phyloP scores from a whole-genome alignment of 2,113 vertebrate species.

The Hymenochirus boettgeri region DNA sequence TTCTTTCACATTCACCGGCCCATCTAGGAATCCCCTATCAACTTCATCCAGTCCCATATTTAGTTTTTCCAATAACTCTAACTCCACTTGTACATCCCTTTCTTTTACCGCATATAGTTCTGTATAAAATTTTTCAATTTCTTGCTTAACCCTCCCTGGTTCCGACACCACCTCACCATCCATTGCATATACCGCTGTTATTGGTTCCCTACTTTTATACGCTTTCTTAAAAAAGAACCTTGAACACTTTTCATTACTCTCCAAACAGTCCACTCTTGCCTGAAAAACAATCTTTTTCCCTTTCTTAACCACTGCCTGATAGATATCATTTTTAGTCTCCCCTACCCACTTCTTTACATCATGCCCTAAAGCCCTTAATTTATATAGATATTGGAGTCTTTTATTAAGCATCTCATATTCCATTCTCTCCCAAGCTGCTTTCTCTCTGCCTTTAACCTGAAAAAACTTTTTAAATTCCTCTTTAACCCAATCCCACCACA shows the following conservation, averaged over 20 bases:
- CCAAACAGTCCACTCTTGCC: background rate
- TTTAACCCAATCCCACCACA: constrained; percentile 17
- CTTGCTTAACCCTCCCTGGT: background rate
- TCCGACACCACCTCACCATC: background rate
- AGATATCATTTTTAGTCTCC: background rate
- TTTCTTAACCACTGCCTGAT: background rate
- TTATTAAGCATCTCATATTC: background rate
- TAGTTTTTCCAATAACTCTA: background rate
- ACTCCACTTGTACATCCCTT: background rate
- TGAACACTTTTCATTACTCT: constrained; percentile 4
- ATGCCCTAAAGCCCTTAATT: background rate
- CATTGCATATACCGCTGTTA: background rate
- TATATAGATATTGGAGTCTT: background rate
- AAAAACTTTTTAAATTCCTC: background rate
- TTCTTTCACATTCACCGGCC: background rate
- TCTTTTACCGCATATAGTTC: background rate
- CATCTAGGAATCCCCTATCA: background rate
- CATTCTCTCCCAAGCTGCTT: background rate
- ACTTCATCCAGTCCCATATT: background rate
- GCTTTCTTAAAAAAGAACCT: constrained; percentile 10
- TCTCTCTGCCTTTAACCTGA: background rate
- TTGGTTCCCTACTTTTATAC: background rate
- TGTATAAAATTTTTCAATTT: background rate
- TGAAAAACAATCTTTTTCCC: background rate
- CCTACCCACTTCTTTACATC: background rate